These are phyloP conservation scores for Athene noctua DNA, from an alignment of 2,113 vertebrate genomes.

Conservation along the genomic window DNA sequence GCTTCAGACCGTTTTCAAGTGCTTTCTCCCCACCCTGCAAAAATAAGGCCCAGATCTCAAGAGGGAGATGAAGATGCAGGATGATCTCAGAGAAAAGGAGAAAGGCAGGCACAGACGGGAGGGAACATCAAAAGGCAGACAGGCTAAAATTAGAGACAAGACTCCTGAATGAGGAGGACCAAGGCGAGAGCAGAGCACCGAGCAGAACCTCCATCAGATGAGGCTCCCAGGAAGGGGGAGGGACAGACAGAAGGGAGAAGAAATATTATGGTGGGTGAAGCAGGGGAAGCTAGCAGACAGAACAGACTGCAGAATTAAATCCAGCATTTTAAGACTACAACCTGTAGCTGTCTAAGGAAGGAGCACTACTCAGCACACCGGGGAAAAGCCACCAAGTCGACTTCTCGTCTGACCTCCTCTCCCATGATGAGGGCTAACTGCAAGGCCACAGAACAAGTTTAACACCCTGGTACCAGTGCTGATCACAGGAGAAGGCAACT, in stretches of 20 bases:
- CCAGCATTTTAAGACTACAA: background rate
- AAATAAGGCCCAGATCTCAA: background rate
- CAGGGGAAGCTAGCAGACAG: background rate
- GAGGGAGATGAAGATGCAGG: background rate
- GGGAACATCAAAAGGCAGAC: conserved; percentile 21
- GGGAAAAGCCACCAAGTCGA: background rate
- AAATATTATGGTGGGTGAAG: background rate
- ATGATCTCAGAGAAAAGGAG: background rate
- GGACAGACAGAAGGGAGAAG: background rate
- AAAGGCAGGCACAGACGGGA: conserved; percentile 30
- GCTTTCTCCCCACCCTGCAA: background rate
- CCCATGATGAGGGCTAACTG: background rate
- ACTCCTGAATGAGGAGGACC: background rate
- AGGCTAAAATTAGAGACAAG: conserved; percentile 51
- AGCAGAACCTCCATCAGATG: background rate
- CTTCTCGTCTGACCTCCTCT: background rate
- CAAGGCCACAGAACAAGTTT: conserved; percentile 12
- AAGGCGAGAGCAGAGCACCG: background rate
- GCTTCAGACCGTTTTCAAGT: background rate
- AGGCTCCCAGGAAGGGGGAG: background rate
- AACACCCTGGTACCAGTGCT: background rate
- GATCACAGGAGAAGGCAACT: background rate
- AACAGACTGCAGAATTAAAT: background rate
- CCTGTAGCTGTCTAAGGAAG: background rate
- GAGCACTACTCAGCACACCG: background rate